These are phyloP conservation scores for Gerosis bhagava DNA, from an alignment of 2,888 invertebrate species.

Conservation along the genomic window DNA sequence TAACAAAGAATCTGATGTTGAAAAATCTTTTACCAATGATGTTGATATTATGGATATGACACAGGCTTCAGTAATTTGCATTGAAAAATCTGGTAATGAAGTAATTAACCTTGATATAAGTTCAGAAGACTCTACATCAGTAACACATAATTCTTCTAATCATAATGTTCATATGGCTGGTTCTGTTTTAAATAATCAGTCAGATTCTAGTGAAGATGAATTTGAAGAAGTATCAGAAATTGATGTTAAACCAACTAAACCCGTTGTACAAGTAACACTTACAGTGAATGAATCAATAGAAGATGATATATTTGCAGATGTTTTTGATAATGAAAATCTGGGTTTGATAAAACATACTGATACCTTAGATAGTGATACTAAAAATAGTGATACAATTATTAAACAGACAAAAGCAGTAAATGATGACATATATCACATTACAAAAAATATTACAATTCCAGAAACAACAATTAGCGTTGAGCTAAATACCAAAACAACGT, in stretches of 20 bases:
- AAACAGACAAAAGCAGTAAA: too few relatives aligned
- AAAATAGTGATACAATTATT: too few relatives aligned
- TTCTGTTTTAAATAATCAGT: slow-evolving; percentile 33
- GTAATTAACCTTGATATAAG: slow-evolving; percentile 56
- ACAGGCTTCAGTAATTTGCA: slow-evolving; percentile 52
- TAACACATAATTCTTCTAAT: too few relatives aligned
- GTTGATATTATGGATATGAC: slow-evolving; percentile 40
- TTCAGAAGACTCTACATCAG: too few relatives aligned
- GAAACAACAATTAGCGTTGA: too few relatives aligned
- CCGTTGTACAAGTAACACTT: slow-evolving; percentile 71
- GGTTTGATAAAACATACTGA: too few relatives aligned
- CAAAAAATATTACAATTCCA: too few relatives aligned
- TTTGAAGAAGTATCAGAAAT: slow-evolving; percentile 77
- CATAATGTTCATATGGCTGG: too few relatives aligned
- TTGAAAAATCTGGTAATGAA: slow-evolving; percentile 49
- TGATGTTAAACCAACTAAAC: slow-evolving; percentile 45
- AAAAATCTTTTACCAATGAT: not conserved
- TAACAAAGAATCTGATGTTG: too few relatives aligned
- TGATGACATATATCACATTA: too few relatives aligned
- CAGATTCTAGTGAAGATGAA: slow-evolving; percentile 71
- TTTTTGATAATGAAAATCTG: slow-evolving; percentile 82
- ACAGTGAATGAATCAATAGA: slow-evolving; percentile 51
- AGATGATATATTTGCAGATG: slow-evolving; percentile 89
- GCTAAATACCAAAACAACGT: too few relatives aligned
- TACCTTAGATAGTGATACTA: too few relatives aligned